phyloP scores from a whole-genome alignment of 2,113 vertebrate species.

The Pterocles burchelli region DNA sequence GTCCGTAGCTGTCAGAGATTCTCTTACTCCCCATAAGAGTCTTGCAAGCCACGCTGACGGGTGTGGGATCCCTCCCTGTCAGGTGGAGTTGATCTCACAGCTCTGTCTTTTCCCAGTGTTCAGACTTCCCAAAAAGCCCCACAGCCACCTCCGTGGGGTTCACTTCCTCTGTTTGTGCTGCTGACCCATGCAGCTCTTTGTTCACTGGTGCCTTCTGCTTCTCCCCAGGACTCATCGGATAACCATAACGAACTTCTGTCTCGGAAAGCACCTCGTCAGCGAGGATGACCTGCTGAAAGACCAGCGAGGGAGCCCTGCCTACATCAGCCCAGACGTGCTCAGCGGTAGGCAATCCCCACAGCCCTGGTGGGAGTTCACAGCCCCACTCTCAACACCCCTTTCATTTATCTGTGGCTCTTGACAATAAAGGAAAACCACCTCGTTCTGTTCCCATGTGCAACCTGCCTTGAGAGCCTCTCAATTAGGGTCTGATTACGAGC shows the following conservation, averaged over 20 bases:
- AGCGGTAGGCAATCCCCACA: constrained; percentile 81
- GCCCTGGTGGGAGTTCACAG: background rate
- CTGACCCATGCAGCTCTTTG: background rate
- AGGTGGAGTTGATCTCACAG: background rate
- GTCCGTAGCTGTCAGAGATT: background rate
- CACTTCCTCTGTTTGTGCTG: background rate
- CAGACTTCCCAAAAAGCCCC: background rate
- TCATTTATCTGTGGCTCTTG: background rate
- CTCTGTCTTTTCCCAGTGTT: background rate
- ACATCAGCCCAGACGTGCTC: constrained; percentile 97
- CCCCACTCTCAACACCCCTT: accelerated
- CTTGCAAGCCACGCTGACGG: background rate
- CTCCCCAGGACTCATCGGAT: constrained; percentile 91
- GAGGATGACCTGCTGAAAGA: constrained; percentile 98
- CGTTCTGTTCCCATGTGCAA: background rate
- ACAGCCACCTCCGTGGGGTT: background rate
- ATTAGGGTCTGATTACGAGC: background rate
- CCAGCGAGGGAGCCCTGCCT: constrained; percentile 97
- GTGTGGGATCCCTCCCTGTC: background rate
- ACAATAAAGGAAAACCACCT: background rate
- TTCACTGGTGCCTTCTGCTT: background rate
- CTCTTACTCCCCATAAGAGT: background rate
- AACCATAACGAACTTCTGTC: constrained; percentile 99
- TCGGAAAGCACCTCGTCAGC: constrained; percentile 97
- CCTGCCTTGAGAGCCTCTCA: background rate